A percentile compares a stretch with the other conserved stretches of the same genome.
These are phyloP conservation scores for Drosophila ochracea DNA, from an alignment of 2,888 invertebrate genomes.

Conservation along the genomic window DNA sequence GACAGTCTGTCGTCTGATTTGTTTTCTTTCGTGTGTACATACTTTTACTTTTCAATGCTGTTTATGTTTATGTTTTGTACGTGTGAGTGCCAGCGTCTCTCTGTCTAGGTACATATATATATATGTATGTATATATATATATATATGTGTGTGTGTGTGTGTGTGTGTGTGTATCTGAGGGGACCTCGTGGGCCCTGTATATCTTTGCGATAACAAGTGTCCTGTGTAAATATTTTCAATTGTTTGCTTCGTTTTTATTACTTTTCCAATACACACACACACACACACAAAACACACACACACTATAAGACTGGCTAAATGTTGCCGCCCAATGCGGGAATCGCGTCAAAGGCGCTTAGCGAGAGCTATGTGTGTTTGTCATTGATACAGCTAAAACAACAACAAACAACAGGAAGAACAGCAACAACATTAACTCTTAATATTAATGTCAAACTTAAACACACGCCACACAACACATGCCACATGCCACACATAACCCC, in stretches of 20 bases:
- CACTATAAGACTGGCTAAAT: conserved; percentile 24
- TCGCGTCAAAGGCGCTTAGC: neutral
- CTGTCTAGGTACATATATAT: conserved; percentile 8
- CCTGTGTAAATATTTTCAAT: conserved; percentile 81
- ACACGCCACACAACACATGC: conserved; percentile 55
- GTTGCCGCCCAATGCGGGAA: conserved; percentile 10
- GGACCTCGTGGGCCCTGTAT: conserved; percentile 23
- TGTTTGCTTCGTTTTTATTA: conserved; percentile 78
- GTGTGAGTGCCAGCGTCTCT: conserved; percentile 15
- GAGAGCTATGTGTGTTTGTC: conserved; percentile 31
- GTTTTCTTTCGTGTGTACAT: conserved; percentile 50
- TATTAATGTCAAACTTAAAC: conserved; percentile 74
- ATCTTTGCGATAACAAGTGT: conserved; percentile 78
- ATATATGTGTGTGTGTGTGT: conserved; percentile 23
- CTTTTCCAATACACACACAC: conserved; percentile 53
- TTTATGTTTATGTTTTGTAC: conserved; percentile 56
- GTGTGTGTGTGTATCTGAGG: conserved; percentile 8
- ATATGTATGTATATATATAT: neutral
- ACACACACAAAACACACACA: neutral
- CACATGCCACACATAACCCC: conserved; percentile 50
- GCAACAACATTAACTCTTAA: conserved; percentile 30
- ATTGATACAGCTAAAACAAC: conserved; percentile 55
- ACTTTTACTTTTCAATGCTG: conserved; percentile 61
- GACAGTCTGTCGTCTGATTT: conserved; percentile 63
- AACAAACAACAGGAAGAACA: conserved; percentile 14